A percentile compares a stretch with the other conserved stretches of the same genome.
Conservation (phyloP, 53 echinoderm and acorn worm species). For the Glandiceps talaboti region DNA sequence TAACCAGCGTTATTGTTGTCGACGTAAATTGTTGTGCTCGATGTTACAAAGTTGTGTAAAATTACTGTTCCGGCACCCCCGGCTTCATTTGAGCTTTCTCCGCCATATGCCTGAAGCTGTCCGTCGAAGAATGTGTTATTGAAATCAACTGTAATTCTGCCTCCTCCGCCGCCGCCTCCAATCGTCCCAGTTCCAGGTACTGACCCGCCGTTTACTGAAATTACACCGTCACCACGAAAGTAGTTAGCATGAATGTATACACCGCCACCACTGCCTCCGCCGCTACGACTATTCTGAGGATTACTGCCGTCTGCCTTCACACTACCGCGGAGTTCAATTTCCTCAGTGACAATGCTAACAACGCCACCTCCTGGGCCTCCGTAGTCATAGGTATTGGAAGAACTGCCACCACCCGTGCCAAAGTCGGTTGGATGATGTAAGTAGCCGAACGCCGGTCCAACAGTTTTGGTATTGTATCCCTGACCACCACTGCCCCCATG, state of each 20-base stretch:
- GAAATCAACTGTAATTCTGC: constrained; percentile 28
- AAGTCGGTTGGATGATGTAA: constrained; percentile 39
- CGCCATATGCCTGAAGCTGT: constrained; percentile 26
- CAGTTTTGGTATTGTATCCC: constrained; percentile 40
- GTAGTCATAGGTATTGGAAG: constrained; percentile 9
- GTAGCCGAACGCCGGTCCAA: constrained; percentile 50
- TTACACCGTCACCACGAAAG: constrained; percentile 15
- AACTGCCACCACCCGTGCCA: constrained; percentile 62
- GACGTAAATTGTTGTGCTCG: constrained; percentile 17
- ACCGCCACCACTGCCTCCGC: constrained; percentile 23
- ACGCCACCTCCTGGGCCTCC: constrained; percentile 63
- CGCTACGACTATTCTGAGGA: constrained; percentile 7
- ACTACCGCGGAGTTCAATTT: constrained; percentile 51
- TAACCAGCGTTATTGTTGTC: constrained; percentile 43
- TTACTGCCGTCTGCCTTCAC: constrained; percentile 33
- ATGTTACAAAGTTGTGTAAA: constrained; percentile 12
- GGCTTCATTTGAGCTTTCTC: constrained; percentile 1
- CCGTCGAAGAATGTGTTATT: constrained; percentile 37
- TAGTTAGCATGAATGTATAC: not conserved
- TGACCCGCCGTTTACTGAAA: not conserved
- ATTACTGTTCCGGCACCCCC: constrained; percentile 29
- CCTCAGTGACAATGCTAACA: constrained; percentile 31
- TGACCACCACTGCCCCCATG: constrained; percentile 78
- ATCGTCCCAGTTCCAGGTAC: not conserved
- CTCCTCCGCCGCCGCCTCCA: constrained; percentile 88